Conservation (phyloP, 1,140 invertebrate genomes). For the Vollenhovia emeryi region DNA sequence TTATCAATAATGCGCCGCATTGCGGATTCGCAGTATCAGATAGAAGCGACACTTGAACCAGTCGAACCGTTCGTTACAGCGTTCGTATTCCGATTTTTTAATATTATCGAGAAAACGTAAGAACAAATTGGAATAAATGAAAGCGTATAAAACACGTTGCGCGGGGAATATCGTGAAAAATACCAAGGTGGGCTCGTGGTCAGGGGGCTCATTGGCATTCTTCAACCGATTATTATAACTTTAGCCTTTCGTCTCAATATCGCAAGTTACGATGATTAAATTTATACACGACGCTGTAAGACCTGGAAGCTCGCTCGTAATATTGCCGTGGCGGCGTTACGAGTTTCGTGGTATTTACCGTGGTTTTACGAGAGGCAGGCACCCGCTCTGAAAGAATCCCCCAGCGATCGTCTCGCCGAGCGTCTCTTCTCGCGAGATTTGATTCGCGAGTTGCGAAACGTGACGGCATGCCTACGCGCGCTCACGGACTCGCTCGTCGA, state of each 20-base stretch:
- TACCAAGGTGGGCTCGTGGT: not conserved
- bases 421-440: slow-evolving; percentile 38
- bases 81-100: not conserved
- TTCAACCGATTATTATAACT: not conserved
- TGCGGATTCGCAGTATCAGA: not conserved
- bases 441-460: slow-evolving; percentile 41
- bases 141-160: not conserved
- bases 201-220: not conserved
- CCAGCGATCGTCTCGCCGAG: not conserved
- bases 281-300: not conserved
- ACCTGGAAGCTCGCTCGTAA: not conserved
- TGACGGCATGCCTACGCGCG: slow-evolving; percentile 60
- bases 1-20: too few relatives aligned
- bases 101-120: not conserved
- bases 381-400: not conserved
- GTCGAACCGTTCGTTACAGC: not conserved
- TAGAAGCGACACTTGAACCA: not conserved
- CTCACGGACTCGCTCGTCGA: slow-evolving; percentile 48
- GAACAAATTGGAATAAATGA: not conserved
- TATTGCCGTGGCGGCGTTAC: not conserved
- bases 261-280: not conserved
- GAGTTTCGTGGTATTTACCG: not conserved
- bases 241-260: not conserved
- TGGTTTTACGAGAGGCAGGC: not conserved
- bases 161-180: not conserved